Percentiles rank a stretch among this genome's conserved stretches.
Evolutionary conservation across 2,797 vertebrate species (phyloP).

Genomic region (Sciurus carolinensis): DNA sequence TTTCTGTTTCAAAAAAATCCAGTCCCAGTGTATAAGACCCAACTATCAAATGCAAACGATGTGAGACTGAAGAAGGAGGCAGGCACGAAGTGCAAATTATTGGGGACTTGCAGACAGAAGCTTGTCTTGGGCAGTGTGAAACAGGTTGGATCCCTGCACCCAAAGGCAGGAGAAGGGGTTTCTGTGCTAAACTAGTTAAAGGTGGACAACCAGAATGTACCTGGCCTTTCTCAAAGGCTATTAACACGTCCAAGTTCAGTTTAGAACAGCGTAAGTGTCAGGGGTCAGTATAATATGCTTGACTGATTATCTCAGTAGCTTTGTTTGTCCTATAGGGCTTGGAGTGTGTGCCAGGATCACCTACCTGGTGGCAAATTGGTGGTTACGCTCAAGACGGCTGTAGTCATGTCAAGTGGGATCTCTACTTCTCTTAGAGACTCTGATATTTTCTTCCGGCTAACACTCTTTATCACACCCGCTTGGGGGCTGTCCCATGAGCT

Average conservation of each 20-base stretch:
- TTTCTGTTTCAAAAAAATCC: background rate
- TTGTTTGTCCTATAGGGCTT: background rate
- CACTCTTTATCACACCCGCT: background rate
- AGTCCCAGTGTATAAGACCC: background rate
- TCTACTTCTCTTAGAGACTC: background rate
- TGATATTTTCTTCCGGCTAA: background rate
- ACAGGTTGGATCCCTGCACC: background rate
- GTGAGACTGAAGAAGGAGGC: background rate
- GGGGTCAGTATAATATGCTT: background rate
- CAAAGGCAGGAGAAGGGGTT: background rate
- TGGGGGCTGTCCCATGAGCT: background rate
- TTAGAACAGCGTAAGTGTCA: background rate
- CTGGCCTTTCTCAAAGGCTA: too few species aligned
- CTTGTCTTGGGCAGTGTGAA: background rate
- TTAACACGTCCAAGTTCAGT: background rate
- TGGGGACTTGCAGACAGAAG: background rate
- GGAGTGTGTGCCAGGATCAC: background rate
- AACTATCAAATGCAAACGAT: background rate
- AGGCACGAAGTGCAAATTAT: background rate
- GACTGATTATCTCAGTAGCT: too few species aligned
- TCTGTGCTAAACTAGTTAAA: background rate
- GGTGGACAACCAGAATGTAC: background rate
- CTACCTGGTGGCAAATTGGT: background rate
- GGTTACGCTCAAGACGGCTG: background rate
- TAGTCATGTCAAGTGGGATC: background rate